phyloP scores from a whole-genome alignment of 2,113 vertebrate genomes.

The Seriola dumerili region DNA sequence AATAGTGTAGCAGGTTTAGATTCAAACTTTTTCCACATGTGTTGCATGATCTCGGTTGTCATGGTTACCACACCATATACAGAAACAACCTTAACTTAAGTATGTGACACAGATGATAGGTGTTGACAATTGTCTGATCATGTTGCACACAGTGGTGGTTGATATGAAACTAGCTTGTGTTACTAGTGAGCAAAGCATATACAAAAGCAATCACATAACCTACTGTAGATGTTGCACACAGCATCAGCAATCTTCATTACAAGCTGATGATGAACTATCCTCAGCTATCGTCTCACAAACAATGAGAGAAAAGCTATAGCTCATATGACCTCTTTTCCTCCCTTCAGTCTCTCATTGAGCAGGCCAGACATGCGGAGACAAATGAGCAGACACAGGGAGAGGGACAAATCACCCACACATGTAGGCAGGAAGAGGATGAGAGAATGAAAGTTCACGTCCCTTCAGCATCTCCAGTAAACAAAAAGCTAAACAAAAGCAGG shows the following conservation, averaged over 20 bases:
- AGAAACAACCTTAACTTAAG: neutral
- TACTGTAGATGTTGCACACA: neutral
- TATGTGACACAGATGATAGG: neutral
- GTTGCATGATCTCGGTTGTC: neutral
- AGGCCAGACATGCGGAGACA: conserved; percentile 44
- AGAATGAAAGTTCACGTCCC: conserved; percentile 32
- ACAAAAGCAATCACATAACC: neutral
- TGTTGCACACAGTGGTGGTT: neutral
- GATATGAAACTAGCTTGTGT: neutral
- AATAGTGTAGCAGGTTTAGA: neutral
- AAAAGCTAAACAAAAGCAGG: conserved; percentile 53
- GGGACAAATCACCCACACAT: conserved; percentile 45
- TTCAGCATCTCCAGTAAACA: conserved; percentile 45
- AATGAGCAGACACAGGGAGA: conserved; percentile 53
- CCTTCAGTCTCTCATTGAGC: conserved; percentile 25
- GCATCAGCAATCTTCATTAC: neutral
- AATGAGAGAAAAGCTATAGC: conserved; percentile 5
- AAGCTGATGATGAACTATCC: neutral
- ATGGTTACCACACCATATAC: neutral
- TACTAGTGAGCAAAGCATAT: neutral
- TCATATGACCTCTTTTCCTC: conserved; percentile 33
- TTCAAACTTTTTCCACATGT: neutral
- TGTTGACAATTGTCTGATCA: too few species aligned
- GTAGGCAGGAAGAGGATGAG: conserved; percentile 55
- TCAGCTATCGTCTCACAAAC: neutral